Evolutionary conservation across 2,797 vertebrate genomes (phyloP).

Genomic region (Leucoraja ocellata): DNA sequence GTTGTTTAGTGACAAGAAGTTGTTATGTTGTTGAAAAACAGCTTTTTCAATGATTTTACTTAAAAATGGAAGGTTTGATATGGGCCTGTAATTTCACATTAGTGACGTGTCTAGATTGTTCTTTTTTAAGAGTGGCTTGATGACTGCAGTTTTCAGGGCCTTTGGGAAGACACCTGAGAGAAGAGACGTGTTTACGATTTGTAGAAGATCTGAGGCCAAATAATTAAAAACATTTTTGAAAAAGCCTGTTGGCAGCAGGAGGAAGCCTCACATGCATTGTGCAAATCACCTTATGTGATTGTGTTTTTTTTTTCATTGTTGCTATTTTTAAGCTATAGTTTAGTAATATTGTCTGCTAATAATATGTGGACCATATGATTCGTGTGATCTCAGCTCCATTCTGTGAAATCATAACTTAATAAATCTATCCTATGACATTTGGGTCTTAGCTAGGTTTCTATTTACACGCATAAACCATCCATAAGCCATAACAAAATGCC

Average conservation of each 20-base stretch:
- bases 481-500: not conserved
- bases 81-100: too few relatives aligned
- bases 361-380: not conserved
- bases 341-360: not conserved
- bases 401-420: slow-evolving; percentile 2
- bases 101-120: too few relatives aligned
- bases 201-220: too few relatives aligned
- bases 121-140: too few relatives aligned
- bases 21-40: too few relatives aligned
- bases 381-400: not conserved
- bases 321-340: not conserved
- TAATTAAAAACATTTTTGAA: too few relatives aligned
- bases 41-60: too few relatives aligned
- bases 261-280: not conserved
- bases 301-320: not conserved
- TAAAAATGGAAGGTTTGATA: too few relatives aligned
- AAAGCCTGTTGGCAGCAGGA: not conserved
- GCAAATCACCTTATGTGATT: not conserved
- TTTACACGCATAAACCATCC: not conserved
- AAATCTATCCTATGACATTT: not conserved
- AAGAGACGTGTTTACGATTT: too few relatives aligned
- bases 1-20: too few relatives aligned
- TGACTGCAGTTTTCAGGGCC: too few relatives aligned
- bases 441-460: not conserved
- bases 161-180: too few relatives aligned